A percentile compares a stretch with the other conserved stretches of the same genome.
These are phyloP conservation scores for Agrotis puta DNA, from an alignment of 2,888 invertebrate genomes.

Conservation along the genomic window DNA sequence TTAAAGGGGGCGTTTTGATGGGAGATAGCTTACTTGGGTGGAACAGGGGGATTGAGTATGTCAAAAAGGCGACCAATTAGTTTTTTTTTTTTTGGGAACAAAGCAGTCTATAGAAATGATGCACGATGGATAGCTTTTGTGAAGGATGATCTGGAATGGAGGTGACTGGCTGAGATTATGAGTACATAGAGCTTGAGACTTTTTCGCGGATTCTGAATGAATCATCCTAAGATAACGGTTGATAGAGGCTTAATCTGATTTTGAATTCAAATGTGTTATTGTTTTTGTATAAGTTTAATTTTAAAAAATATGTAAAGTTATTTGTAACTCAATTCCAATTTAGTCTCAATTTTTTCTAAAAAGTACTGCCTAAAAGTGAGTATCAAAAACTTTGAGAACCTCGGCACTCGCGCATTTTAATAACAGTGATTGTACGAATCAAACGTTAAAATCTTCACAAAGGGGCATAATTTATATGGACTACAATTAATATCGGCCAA, in stretches of 20 bases:
- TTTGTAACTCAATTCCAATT: no score
- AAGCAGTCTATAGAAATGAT: neutral
- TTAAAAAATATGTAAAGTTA: no score
- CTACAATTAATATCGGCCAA: conserved; percentile 84
- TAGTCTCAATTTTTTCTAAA: no score
- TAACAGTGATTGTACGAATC: conserved; percentile 82
- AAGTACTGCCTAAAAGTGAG: neutral
- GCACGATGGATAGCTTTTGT: no score
- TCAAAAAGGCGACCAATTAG: neutral
- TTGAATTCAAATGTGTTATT: no score
- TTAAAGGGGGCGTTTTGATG: conserved; percentile 41
- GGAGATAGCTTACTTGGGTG: conserved; percentile 27
- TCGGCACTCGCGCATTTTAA: conserved; percentile 68
- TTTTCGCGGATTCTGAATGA: no score
- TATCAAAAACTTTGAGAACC: conserved; percentile 50
- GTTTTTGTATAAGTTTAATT: no score
- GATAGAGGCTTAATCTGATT: no score
- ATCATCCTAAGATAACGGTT: no score
- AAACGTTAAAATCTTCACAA: conserved; percentile 77
- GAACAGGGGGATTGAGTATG: conserved; percentile 7
- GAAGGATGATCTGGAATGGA: no score
- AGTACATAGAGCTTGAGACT: no score
- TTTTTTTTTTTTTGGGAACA: neutral
- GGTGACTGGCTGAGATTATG: no score
- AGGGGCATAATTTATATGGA: conserved; percentile 76